These are phyloP conservation scores for Conops quadrifasciatus DNA, from an alignment of 2,888 invertebrate genomes.

Conservation along the genomic window DNA sequence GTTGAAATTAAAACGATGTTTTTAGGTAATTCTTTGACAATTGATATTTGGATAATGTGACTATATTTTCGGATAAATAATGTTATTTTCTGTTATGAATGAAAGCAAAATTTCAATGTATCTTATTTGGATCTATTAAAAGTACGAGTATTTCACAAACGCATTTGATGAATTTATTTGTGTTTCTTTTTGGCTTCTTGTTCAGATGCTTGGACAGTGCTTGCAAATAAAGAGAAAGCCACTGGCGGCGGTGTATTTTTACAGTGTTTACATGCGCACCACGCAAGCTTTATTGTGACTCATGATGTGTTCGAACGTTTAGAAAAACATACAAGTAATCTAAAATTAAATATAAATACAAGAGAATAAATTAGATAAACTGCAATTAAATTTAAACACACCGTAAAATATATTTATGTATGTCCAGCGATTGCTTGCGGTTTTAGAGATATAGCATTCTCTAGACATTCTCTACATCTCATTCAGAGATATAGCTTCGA, in stretches of 20 bases:
- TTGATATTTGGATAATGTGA: too few species aligned
- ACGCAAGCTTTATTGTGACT: constrained; percentile 12
- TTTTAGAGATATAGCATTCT: too few species aligned
- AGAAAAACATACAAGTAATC: neutral
- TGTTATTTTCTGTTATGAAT: neutral
- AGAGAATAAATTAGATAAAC: constrained; percentile 18
- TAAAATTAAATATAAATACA: constrained; percentile 18
- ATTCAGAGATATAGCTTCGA: too few species aligned
- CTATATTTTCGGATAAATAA: too few species aligned
- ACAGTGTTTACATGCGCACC: constrained; percentile 4
- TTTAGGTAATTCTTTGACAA: too few species aligned
- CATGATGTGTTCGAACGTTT: constrained; percentile 16
- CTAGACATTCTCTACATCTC: too few species aligned
- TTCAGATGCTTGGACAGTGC: neutral
- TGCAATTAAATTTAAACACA: constrained; percentile 14
- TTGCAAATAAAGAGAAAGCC: constrained; percentile 25
- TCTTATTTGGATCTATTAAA: too few species aligned
- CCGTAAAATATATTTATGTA: neutral
- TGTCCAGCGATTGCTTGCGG: too few species aligned
- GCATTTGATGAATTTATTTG: neutral
- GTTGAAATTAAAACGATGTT: too few species aligned
- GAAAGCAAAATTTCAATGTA: too few species aligned
- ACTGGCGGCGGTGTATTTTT: constrained; percentile 2
- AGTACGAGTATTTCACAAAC: neutral
- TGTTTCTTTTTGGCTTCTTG: neutral